A percentile compares a stretch with the other conserved stretches of the same genome.
Conservation (phyloP, 2,113 vertebrate genomes). For the Natator depressus region DNA sequence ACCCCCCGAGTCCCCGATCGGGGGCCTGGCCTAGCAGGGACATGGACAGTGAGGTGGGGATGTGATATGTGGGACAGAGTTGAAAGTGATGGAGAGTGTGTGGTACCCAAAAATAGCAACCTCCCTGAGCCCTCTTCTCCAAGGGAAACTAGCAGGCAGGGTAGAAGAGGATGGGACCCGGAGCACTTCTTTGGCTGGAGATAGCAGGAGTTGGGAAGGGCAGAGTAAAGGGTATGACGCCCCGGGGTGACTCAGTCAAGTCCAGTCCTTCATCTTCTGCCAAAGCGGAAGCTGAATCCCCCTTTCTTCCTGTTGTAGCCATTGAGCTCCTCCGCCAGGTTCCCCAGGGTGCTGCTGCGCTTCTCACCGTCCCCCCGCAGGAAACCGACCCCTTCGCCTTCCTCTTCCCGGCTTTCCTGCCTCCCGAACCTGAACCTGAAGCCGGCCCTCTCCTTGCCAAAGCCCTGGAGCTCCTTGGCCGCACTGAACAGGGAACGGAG, state of each 20-base stretch:
- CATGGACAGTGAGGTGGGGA: not conserved
- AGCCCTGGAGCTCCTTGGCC: constrained; percentile 45
- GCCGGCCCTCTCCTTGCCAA: not conserved
- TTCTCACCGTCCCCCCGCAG: not conserved
- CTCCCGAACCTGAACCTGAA: constrained; percentile 30
- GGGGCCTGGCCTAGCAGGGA: not conserved
- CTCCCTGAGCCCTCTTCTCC: not conserved
- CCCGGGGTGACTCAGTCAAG: not conserved
- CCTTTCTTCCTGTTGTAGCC: constrained; percentile 77
- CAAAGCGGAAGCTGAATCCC: constrained; percentile 79
- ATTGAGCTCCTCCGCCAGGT: constrained; percentile 69
- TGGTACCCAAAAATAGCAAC: not conserved
- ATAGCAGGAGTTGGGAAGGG: not conserved
- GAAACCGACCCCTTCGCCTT: rapidly evolving
- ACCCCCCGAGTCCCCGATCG: no score
- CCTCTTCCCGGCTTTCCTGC: not conserved
- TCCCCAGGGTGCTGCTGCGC: constrained; percentile 7
- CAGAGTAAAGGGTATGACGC: not conserved
- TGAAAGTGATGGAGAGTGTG: rapidly evolving
- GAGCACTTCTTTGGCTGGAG: not conserved
- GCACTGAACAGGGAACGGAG: constrained; percentile 16
- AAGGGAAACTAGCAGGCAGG: not conserved
- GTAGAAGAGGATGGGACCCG: not conserved
- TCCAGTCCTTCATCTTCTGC: constrained; percentile 50
- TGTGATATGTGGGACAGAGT: not conserved